Percentiles rank a stretch among this genome's conserved stretches.
phyloP scores from a whole-genome alignment of 35 echinoderm and acorn worm species.

The Diadema setosum region DNA sequence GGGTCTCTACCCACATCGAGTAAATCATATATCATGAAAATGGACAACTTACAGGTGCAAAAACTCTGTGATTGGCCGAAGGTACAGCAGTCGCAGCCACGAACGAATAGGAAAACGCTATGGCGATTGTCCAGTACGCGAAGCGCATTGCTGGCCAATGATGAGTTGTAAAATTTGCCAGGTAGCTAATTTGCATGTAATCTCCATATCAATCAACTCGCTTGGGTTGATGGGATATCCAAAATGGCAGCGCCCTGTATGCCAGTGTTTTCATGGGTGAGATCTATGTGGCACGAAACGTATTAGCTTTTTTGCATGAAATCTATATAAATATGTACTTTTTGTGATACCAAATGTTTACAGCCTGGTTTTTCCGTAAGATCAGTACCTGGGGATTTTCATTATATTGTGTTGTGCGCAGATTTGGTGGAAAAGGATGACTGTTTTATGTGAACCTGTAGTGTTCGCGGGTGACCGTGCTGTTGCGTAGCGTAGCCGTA shows the following conservation, averaged over 20 bases:
- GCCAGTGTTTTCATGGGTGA: conserved; percentile 69
- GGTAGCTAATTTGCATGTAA: background rate
- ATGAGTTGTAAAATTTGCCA: background rate
- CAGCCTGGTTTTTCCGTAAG: no score
- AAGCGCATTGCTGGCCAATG: conserved; percentile 17
- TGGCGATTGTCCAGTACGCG: conserved; percentile 32
- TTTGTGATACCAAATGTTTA: no score
- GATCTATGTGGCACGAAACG: background rate
- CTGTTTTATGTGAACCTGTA: no score
- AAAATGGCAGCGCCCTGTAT: conserved; percentile 79
- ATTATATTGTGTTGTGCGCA: no score
- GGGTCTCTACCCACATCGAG: background rate
- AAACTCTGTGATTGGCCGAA: conserved; percentile 51
- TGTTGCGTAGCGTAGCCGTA: no score
- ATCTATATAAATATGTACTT: no score
- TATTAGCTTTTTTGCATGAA: no score
- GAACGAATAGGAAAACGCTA: conserved; percentile 69
- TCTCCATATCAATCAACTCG: background rate
- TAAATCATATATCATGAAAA: conserved; percentile 36
- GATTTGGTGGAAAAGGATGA: no score
- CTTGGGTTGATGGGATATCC: conserved; percentile 60
- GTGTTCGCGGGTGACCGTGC: no score
- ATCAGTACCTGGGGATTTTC: no score
- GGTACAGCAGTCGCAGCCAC: conserved; percentile 2
- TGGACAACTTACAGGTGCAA: conserved; percentile 46